Base-by-base conservation (phyloP, 2,888 invertebrate genomes). In the Drosophila buzzatii region DNA sequence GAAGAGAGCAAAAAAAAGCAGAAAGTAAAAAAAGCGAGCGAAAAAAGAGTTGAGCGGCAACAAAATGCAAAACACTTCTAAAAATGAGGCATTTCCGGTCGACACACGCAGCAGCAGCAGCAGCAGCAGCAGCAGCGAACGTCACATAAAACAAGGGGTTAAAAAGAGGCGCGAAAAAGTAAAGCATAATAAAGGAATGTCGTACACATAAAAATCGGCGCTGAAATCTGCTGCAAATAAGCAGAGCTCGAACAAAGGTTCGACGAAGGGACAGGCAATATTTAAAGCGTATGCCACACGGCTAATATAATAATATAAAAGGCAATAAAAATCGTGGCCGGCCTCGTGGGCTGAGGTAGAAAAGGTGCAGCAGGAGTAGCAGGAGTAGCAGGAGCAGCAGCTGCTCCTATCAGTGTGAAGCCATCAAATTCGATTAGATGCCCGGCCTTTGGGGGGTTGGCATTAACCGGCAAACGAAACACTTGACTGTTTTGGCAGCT, bases 361-460 rank as follows among this genome's bases (percentile, higher is more conserved):
- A 53, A 42, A 73, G 70, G 64, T 71, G 63, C 52, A 74, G 39
- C 16, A 33, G 52, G 83, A 88, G 90, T 85, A 89, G 90, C 77
- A 86, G 90, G 88, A 18, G 41, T 27, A 12, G 41, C 82, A 88
- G 91, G 90, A 69, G 91, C 90, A 42, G 56, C 90, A 89, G 90
- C 90, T 91, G 91, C 78, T 74, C 75, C 89, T 91, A 91, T 91
- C 91, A 91, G 90, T 91, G 91, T 90, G 87, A 91, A 91, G 86
- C 81, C 79, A 91, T 91, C 90, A 79, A 78, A 90, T 90, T 90
- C 91, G 89, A 89, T 90, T 90, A 91, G 91, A 78, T 72, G 72
- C 51, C 42, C 62, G 60, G 42, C 78, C 78, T 49, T 61, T 67
- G 56, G 75, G 72, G 66, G 66, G 79, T 62, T 66, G 76, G 79